Conservation (phyloP, 2,888 invertebrate genomes). For the Odontocolon sp. region DNA sequence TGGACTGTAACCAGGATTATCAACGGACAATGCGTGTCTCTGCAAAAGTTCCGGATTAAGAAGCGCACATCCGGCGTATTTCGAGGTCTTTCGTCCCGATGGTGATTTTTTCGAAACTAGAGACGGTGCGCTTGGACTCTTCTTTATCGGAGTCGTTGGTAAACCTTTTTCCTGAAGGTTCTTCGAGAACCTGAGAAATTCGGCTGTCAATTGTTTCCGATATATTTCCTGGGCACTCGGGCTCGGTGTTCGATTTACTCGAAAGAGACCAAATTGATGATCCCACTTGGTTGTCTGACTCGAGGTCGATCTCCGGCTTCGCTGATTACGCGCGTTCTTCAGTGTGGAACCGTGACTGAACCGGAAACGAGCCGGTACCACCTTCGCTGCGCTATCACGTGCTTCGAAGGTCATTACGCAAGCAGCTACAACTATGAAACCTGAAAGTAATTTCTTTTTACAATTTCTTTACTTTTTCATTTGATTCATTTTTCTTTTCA, state of each 20-base stretch:
- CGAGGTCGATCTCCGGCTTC: slow-evolving; percentile 81
- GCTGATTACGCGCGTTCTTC: slow-evolving; percentile 74
- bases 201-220: slow-evolving; percentile 77
- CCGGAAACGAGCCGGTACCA: slow-evolving; percentile 89
- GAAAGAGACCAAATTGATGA: slow-evolving; percentile 87
- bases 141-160: slow-evolving; percentile 76
- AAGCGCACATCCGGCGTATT: slow-evolving; percentile 82
- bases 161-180: slow-evolving; percentile 72
- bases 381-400: slow-evolving; percentile 95
- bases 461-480: no score
- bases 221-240: slow-evolving; percentile 78
- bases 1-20: slow-evolving; percentile 85
- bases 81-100: slow-evolving; percentile 70
- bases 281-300: slow-evolving; percentile 84
- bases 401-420: slow-evolving; percentile 99
- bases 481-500: no score
- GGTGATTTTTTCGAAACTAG: slow-evolving; percentile 80
- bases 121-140: slow-evolving; percentile 85
- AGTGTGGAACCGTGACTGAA: slow-evolving; percentile 74
- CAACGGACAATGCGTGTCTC: slow-evolving; percentile 91
- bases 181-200: slow-evolving; percentile 78
- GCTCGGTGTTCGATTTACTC: slow-evolving; percentile 82
- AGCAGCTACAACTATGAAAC: slow-evolving; percentile 97
- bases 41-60: slow-evolving; percentile 86
- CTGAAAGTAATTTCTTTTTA: slow-evolving; percentile 81